These are phyloP conservation scores for Oscheius sp. DNA, from an alignment of 2,888 invertebrate genomes.

Conservation along the genomic window DNA sequence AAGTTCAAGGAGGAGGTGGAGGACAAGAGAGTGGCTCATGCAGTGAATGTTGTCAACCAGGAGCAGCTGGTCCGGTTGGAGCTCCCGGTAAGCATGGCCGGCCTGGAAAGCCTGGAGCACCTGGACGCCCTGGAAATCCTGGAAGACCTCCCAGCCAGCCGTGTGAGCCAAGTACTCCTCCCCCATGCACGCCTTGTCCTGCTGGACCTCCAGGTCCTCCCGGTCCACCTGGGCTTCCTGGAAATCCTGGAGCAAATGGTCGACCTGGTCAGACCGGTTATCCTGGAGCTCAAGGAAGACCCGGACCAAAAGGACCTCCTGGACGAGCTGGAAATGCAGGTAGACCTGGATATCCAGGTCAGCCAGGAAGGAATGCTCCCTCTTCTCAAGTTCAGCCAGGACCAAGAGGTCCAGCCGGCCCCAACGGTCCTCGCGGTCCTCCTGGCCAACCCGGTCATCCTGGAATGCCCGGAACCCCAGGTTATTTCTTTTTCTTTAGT, in stretches of 20 bases:
- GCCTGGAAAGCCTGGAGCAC: constrained; percentile 57
- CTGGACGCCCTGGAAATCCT: constrained; percentile 58
- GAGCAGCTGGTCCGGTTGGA: constrained; percentile 45
- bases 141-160: constrained; percentile 51
- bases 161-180: constrained; percentile 38
- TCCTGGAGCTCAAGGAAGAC: constrained; percentile 44
- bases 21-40: constrained; percentile 43
- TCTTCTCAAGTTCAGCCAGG: constrained; percentile 50
- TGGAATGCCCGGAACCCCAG: constrained; percentile 32
- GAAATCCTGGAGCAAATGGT: constrained; percentile 57
- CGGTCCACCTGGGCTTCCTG: constrained; percentile 54
- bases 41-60: constrained; percentile 42
- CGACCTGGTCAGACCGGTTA: constrained; percentile 76
- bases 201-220: constrained; percentile 52
- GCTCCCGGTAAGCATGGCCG: constrained; percentile 47
- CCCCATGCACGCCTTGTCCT: constrained; percentile 49
- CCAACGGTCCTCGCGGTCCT: constrained; percentile 43
- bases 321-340: constrained; percentile 52
- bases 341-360: constrained; percentile 13
- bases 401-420: constrained; percentile 50
- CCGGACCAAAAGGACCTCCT: constrained; percentile 49
- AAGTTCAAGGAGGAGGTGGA: constrained; percentile 15
- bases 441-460: constrained; percentile 6
- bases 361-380: constrained; percentile 13
- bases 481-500: constrained; percentile 56